Base-by-base conservation (phyloP, 2,888 invertebrate genomes). In the Conus canariensis region DNA sequence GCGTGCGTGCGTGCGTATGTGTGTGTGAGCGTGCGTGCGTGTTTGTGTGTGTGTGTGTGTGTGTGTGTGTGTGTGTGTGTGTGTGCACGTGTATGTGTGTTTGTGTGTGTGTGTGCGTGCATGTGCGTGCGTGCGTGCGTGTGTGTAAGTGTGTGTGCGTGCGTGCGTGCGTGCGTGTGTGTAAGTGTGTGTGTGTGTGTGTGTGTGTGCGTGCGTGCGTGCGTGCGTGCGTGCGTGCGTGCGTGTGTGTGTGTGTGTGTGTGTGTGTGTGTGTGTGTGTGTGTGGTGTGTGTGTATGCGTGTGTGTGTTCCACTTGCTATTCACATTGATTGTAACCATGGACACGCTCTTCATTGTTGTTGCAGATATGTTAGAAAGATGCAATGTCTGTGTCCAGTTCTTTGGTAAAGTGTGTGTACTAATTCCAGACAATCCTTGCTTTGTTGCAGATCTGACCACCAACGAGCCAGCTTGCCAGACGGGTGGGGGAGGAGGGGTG, bases 401-500 rank as follows among this genome's bases (percentile, higher is more conserved):
- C 30, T 30, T 30, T 30, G 30, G 30, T 30, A 0, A 30, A 30
- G 45, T 45, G 45, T 45, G 3, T 45, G 45, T 4, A 45, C 45
- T 45, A 45, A 45, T 45, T 45, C 45, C 45, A 4, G 45, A 45
- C 45, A 4, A 45, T 45, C 70, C 70, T 22, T 70, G 22, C 70
- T n/a, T 14, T 86, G 45, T 86, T 85, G 9, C 86, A 86, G 86
- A 64, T 60, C 86, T 60, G 60, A 86, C 86, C 64, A 64, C 86
- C 86, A 86, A 86, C 64, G 30, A 86, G 12, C 64, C 60, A 30
- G 86, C 86, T 19, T 86, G 86, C 64, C 86, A 86, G 86, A 88
- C 88, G 25, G 74, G 88, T 14, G 30, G 59, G n/a, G 58, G 30
- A 6, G 16, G 14, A 64, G 14, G 22, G 64, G 59, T 12, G 22